Base-by-base conservation (phyloP, 1,140 invertebrate species). In the Battus philenor region DNA sequence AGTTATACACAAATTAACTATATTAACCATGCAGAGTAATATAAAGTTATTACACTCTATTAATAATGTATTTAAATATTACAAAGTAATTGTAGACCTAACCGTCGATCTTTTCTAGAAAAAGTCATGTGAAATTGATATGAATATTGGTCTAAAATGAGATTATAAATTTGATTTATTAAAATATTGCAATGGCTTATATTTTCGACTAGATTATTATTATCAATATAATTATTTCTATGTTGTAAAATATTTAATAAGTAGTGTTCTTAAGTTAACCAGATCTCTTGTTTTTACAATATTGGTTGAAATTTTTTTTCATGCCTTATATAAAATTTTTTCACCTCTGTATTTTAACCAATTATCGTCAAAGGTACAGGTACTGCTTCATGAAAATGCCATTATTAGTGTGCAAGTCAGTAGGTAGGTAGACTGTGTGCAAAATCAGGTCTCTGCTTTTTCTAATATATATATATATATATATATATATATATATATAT, bases 151-250 rank as follows among this genome's bases (percentile, higher is more conserved):
- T 47, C 54, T 30, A 47, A 50, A 53, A 44, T 50, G 31, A 34
- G 38, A 48, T 49, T 41, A 49, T 47, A 54, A 49, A 43, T 57
- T 50, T 59, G 54, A 50, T 61, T 60, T 56, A 43, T 43, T 68
- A 72, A 65, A 59, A 66, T 82, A 83, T 80, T 80, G 75, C 71
- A 75, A 80, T 80, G 77, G 80, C 80, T 75, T 73, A 71, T 69
- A 74, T 62, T 77, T 77, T 53, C 69, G 78, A 82, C 76, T 84
- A 84, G 76, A 85, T 68, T 68, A 72, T 78, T 76, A 72, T 69
- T 75, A 76, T 76, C 59, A 75, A 68, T 67, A 75, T 46, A 71
- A 66, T 65, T 77, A 78, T 47, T 59, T 71, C 61, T 73, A 74
- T 74, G 67, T 69, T 65, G 69, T 65, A 65, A 61, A 53, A 57